Base-by-base conservation (phyloP, 2,797 vertebrate genomes). In the Kryptolebias ocellatus region DNA sequence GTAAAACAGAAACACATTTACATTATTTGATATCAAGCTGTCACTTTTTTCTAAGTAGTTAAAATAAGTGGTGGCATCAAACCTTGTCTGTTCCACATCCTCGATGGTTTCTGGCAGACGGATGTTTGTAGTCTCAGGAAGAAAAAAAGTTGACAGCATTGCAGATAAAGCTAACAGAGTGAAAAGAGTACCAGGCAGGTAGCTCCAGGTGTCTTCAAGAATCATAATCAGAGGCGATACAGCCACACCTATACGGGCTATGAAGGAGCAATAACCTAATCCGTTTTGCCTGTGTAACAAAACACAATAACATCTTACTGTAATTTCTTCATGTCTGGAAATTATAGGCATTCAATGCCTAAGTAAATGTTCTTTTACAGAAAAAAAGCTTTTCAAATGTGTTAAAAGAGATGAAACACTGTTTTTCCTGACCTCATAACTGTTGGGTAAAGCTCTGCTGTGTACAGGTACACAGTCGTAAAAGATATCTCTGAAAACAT, bases 401-500 rank as follows among this genome's bases (percentile, higher is more conserved):
- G 20, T 14, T 57, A 24, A 24, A 24, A 24, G 20, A 24, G 52
- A 44, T 31, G 42, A 46, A 24, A 24, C 20, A 24, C 20, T 24
- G 12, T 31, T 66, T 45, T 47, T 52, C 75, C 83, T 87, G 81
- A 97, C 96, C 95, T 95, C 77, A 96, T 82, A 5, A 96, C 90
- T 0, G 95, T 96, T 5, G 96, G 96, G 61, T 93, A 96, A 53
- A 97, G 87, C 77, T 97, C 96, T 0, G 93, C 86, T 28, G 95
- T 95, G 83, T 95, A 95, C 63, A 97, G 77, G 83, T 62, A 95
- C 52, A 92, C 63, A 0, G 81, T 92, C 1, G 93, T 95, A 81
- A 96, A 96, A 4, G 95, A 79, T 14, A 84, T 92, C 79, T 96
- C 95, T 42, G 94, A 92, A 65, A 94, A 95, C 61, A 93, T 92